phyloP scores from a whole-genome alignment of 2,797 vertebrate genomes.

The Karalla daura region DNA sequence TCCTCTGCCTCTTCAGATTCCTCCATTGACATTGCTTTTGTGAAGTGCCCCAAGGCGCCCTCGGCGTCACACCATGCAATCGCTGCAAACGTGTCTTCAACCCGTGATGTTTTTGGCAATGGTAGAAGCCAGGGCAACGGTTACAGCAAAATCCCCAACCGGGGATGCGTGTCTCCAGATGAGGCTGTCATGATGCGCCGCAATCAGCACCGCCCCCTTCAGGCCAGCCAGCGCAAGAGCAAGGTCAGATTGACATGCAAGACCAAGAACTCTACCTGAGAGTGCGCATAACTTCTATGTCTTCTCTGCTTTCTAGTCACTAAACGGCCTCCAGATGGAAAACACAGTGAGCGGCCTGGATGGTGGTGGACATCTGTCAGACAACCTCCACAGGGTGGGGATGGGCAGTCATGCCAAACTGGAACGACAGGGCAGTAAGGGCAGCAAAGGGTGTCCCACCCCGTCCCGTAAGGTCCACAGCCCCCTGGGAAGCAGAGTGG shows the following conservation, averaged over 20 bases:
- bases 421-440: slow-evolving; percentile 88
- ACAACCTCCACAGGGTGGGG: slow-evolving; percentile 81
- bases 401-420: slow-evolving; percentile 87
- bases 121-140: slow-evolving; percentile 67
- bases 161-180: slow-evolving; percentile 78
- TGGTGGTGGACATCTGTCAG: slow-evolving; percentile 38
- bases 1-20: slow-evolving; percentile 94
- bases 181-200: slow-evolving; percentile 83
- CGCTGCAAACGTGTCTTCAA: slow-evolving; percentile 41
- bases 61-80: slow-evolving; percentile 65
- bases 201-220: slow-evolving; percentile 89
- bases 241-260: slow-evolving; percentile 74
- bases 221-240: slow-evolving; percentile 91
- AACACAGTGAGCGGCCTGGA: slow-evolving; percentile 84
- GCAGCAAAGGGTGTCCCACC: slow-evolving; percentile 79
- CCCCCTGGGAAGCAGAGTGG: slow-evolving; percentile 82
- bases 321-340: slow-evolving; percentile 95
- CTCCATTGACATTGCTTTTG: slow-evolving; percentile 95
- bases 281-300: accelerated
- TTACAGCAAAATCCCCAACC: slow-evolving; percentile 78
- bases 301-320: slow-evolving; percentile 77
- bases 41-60: slow-evolving; percentile 88
- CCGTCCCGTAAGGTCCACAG: slow-evolving; percentile 80
- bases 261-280: background rate
- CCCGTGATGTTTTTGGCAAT: slow-evolving; percentile 81